A percentile compares a stretch with the other conserved stretches of the same genome.
phyloP scores from a whole-genome alignment of 2,888 invertebrate species.

The Frankliniella intonsa region DNA sequence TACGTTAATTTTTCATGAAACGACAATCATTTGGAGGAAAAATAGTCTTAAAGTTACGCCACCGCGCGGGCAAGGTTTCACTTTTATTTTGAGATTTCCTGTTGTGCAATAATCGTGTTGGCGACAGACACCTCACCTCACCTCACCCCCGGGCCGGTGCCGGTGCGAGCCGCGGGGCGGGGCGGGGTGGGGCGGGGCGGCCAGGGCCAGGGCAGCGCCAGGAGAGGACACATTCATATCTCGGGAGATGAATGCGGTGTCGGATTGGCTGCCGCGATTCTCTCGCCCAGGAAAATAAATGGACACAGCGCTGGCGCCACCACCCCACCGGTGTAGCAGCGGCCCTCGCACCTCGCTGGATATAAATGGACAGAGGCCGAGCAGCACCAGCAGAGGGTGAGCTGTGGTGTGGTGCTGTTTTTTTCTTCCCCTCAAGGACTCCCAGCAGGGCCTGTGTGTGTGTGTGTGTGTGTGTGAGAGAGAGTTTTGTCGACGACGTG shows the following conservation, averaged over 20 bases:
- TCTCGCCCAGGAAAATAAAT: constrained; percentile 16
- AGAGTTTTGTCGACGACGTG: too few species aligned
- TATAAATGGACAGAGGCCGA: constrained; percentile 1
- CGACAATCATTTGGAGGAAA: too few species aligned
- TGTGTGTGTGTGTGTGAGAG: too few species aligned
- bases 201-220: background rate
- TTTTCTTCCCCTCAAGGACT: too few species aligned
- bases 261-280: constrained; percentile 23
- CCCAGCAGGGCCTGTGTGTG: too few species aligned
- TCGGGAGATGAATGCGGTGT: constrained; percentile 24
- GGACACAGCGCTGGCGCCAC: background rate
- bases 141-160: too few species aligned
- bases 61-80: too few species aligned
- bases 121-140: too few species aligned
- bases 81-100: too few species aligned
- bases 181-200: background rate
- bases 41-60: too few species aligned
- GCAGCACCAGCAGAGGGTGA: background rate
- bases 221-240: constrained; percentile 20
- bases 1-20: too few species aligned
- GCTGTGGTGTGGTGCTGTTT: background rate
- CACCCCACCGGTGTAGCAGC: background rate
- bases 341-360: background rate
- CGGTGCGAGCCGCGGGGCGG: background rate
- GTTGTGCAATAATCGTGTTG: too few species aligned